phyloP scores from a whole-genome alignment of 1,140 invertebrate genomes.

The Calliopsis andreniformis region DNA sequence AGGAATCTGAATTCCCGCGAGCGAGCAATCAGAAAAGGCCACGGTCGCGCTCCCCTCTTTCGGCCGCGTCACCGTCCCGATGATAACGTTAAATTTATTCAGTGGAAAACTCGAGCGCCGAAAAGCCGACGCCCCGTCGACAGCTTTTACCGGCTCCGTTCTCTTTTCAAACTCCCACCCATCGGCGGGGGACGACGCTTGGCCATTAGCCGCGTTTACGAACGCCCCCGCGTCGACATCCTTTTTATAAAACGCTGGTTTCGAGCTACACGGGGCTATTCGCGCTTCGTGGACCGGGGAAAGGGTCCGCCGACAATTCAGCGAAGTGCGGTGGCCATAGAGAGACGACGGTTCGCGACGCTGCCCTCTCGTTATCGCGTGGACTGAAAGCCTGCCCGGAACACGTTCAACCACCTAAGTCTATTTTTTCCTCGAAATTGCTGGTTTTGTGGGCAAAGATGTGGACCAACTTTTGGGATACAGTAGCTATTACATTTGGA shows the following conservation, averaged over 20 bases:
- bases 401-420: no score
- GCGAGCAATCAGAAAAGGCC: constrained; percentile 45
- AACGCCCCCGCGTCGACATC: background rate
- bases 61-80: constrained; percentile 26
- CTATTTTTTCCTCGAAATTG: no score
- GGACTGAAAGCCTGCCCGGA: no score
- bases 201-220: constrained; percentile 22
- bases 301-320: background rate
- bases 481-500: no score
- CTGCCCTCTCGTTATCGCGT: no score
- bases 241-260: background rate
- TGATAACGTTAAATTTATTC: constrained; percentile 67
- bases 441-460: no score
- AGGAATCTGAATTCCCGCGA: constrained; percentile 66
- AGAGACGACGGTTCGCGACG: no score
- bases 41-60: constrained; percentile 14
- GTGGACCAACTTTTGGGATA: no score
- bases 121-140: constrained; percentile 42
- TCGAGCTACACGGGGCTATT: background rate
- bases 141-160: constrained; percentile 21
- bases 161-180: constrained; percentile 25
- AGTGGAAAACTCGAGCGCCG: constrained; percentile 59
- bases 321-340: no score
- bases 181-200: background rate
- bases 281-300: background rate